Evolutionary conservation across 2,888 invertebrate species (phyloP).

Genomic region (Sabatieria punctata): DNA sequence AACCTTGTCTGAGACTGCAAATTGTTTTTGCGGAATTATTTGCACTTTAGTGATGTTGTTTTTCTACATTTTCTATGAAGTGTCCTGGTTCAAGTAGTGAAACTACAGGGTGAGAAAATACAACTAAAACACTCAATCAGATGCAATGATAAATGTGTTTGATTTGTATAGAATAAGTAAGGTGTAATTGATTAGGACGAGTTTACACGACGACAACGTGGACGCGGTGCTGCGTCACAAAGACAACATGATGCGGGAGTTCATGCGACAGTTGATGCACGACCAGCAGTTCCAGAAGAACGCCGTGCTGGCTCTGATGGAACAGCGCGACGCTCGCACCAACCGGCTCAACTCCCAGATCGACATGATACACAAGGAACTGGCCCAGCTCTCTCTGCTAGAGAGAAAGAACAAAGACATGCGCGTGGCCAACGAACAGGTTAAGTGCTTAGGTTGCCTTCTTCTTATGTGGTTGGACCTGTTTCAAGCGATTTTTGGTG

Average conservation of each 20-base stretch:
- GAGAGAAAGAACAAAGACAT: slow-evolving; percentile 5
- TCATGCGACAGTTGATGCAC: neutral
- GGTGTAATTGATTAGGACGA: too few species aligned
- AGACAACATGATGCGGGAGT: neutral
- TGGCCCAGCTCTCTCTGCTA: slow-evolving; percentile 6
- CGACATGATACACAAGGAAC: slow-evolving; percentile 8
- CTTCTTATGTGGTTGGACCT: too few species aligned
- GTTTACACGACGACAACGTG: neutral
- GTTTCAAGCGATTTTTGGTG: neutral
- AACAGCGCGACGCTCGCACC: slow-evolving; percentile 29
- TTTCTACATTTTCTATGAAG: too few species aligned
- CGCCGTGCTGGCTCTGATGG: slow-evolving; percentile 30
- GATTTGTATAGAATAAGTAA: too few species aligned
- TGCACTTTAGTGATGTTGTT: too few species aligned
- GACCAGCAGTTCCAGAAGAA: slow-evolving; percentile 31
- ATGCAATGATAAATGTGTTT: too few species aligned
- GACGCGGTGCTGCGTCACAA: neutral
- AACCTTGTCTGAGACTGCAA: too few species aligned
- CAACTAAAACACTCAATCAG: too few species aligned
- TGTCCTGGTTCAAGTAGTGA: too few species aligned
- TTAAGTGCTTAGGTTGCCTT: too few species aligned
- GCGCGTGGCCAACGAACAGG: neutral
- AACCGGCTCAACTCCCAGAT: slow-evolving; percentile 24
- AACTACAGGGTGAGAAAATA: too few species aligned
- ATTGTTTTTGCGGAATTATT: too few species aligned